Evolutionary conservation across 2,113 vertebrate species (phyloP).

Genomic region (Ceyx cyanopectus): DNA sequence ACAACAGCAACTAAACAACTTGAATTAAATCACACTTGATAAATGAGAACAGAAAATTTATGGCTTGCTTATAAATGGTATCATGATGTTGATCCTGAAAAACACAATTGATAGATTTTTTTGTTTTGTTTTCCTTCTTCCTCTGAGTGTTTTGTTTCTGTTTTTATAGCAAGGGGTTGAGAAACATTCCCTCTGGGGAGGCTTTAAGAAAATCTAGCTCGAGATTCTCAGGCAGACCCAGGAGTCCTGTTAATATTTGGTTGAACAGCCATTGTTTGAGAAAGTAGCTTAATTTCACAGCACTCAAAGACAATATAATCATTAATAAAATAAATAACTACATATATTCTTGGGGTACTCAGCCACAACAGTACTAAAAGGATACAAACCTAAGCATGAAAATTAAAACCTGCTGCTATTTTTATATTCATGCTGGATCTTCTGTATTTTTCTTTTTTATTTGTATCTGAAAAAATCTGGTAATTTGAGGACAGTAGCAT

Average conservation of each 20-base stretch:
- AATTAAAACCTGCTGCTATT: not conserved
- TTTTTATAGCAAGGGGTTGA: not conserved
- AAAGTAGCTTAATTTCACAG: slow-evolving; percentile 9
- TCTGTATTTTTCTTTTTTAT: not conserved
- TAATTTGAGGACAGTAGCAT: not conserved
- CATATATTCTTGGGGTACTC: not conserved
- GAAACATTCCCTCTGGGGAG: not conserved
- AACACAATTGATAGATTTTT: not conserved
- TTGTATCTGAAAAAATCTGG: not conserved
- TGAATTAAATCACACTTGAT: not conserved
- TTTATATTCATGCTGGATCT: not conserved
- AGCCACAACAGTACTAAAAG: not conserved
- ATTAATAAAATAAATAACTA: not conserved
- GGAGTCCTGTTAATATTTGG: not conserved
- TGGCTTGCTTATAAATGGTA: not conserved
- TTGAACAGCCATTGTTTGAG: not conserved
- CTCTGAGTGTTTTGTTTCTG: not conserved
- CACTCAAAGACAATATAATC: not conserved
- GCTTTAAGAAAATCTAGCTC: not conserved
- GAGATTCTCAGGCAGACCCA: not conserved
- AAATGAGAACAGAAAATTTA: not conserved
- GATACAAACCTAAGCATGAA: not conserved
- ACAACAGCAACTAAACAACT: not conserved
- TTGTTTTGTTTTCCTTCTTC: not conserved
- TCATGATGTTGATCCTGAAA: not conserved